Base-by-base conservation (phyloP, 2,113 vertebrate genomes). In the Notarius quadriscutis region DNA sequence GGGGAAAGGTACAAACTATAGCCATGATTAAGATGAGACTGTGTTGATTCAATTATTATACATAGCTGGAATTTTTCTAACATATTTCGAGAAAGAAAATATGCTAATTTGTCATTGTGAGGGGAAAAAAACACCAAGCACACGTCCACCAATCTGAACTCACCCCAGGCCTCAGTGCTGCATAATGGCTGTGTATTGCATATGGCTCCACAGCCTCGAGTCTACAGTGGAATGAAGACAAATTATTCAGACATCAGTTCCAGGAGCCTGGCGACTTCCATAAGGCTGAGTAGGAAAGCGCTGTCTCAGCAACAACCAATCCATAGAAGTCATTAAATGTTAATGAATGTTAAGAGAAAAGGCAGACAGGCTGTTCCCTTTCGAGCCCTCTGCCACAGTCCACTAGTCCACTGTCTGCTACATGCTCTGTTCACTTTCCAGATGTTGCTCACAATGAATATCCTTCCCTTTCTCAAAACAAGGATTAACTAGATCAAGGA, bases 181-280 rank as follows among this genome's bases (percentile, higher is more conserved):
- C 62, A 83, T 89, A 87, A 63, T 86, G 86, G 53, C 53, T 41
- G 41, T 81, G 57, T 84, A 79, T 78, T 86, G 50, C 90, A 84
- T 50, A 53, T 89, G 89, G 89, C 86, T 81, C 14, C 78, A 78
- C 82, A 86, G 88, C 87, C 81, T 69, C 80, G 77, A 86, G 86
- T 87, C 86, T 91, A 88, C 80, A 81, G 86, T 72, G 65, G 60
- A 92, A 91, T 87, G 88, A 91, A 93, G 90, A 92, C 88, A 86
- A 84, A 92, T 91, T 90, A 75, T 90, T 89, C 88, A 91, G 86
- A 84, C 90, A 27, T 83, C 85, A 69, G 80, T 79, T 87, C 41
- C 50, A 86, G 65, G 55, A 77, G 51, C 85, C 48, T 53, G 57
- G 51, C 11, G 34, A 55, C 85, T 88, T 88, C 87, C 34, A 91